Evolutionary conservation across 2,797 vertebrate species (phyloP).

Genomic region (Scolopax bukidnonensis): DNA sequence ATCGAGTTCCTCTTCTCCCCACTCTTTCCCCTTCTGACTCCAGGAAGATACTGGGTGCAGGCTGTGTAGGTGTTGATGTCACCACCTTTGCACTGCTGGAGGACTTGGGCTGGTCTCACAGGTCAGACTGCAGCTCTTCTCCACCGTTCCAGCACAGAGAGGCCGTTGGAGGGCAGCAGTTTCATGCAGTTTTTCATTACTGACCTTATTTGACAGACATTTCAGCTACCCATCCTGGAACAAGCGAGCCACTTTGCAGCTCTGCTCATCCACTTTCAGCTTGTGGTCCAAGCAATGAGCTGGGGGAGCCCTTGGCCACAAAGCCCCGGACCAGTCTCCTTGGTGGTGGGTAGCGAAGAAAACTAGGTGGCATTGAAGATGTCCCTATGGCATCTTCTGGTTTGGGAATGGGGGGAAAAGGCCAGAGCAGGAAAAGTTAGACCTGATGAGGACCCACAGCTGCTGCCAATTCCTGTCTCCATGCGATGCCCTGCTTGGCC

Average conservation of each 20-base stretch:
- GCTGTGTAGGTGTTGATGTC: background rate
- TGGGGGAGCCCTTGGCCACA: rapidly evolving
- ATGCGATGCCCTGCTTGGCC: background rate
- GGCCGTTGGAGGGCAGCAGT: background rate
- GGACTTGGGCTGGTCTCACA: background rate
- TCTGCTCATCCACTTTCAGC: background rate
- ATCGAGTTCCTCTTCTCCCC: background rate
- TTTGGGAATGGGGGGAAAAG: background rate
- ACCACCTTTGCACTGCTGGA: rapidly evolving
- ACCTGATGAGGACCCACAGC: background rate
- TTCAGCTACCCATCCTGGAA: background rate
- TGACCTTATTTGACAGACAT: background rate
- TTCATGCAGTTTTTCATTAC: background rate
- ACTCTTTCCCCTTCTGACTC: rapidly evolving
- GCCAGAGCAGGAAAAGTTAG: background rate
- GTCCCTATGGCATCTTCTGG: background rate
- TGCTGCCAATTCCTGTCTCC: background rate
- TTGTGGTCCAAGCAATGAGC: background rate
- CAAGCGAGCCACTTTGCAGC: background rate
- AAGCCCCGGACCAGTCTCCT: background rate
- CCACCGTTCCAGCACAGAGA: background rate
- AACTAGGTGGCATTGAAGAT: background rate
- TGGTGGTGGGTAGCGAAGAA: background rate
- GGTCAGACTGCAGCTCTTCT: background rate
- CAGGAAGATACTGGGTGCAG: background rate